phyloP scores from a whole-genome alignment of 2,888 invertebrate species.

The Ischnura elegans region DNA sequence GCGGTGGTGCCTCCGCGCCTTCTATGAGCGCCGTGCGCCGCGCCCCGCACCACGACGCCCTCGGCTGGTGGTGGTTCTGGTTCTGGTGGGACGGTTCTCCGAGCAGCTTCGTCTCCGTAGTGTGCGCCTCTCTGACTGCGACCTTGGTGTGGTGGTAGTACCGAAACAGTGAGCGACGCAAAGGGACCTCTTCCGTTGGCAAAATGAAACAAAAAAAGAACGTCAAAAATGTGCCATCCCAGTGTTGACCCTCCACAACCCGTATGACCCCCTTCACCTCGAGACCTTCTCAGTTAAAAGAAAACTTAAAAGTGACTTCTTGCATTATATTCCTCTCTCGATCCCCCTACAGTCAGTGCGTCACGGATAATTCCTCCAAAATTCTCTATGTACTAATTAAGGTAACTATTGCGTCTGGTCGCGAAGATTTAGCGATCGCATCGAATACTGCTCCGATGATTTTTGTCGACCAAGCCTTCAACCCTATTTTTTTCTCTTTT shows the following conservation, averaged over 20 bases:
- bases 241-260: neutral
- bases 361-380: too few species aligned
- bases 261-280: neutral
- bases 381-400: too few species aligned
- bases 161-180: neutral
- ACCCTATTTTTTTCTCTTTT: too few species aligned
- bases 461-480: too few species aligned
- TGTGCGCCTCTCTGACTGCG: neutral
- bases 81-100: slow-evolving; percentile 51
- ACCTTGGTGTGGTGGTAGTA: neutral
- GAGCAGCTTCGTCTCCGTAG: neutral
- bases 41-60: neutral
- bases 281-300: too few species aligned
- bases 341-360: too few species aligned
- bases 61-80: slow-evolving; percentile 69
- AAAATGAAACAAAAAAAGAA: neutral
- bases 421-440: too few species aligned
- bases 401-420: too few species aligned
- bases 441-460: too few species aligned
- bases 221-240: neutral
- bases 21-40: neutral
- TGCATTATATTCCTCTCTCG: too few species aligned
- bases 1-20: slow-evolving; percentile 38
- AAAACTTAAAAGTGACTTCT: too few species aligned
- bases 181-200: neutral